Evolutionary conservation across 2,113 vertebrate species (phyloP), one percentile per base, ranked within the genome.

Genomic region (Chionodraco myersi): DNA sequence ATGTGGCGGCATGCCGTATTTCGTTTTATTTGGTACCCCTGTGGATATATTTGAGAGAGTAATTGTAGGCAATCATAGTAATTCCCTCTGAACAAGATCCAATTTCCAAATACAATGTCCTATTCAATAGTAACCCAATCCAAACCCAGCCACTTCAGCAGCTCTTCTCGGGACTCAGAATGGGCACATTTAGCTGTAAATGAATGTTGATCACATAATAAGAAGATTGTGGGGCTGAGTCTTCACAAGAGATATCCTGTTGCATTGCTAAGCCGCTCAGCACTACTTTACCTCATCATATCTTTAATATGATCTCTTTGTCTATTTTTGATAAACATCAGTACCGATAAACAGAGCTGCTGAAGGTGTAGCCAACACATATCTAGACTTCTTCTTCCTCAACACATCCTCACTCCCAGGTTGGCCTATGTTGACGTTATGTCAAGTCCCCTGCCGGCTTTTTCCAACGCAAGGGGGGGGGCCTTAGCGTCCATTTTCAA

Each of bases 11-110:
- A 64, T 74, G 59, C 63, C 44, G 1, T 82, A 36, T 78, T 63
- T 30, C 34, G 30, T 70, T 86, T 88, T 76, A 81, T 79, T 79
- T 79, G 69, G 51, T 23, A 30, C 75, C 77, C 73, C 73, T 41
- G 80, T 86, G 75, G 79, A 84, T 65, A 79, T 88, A 85, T 71
- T 78, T 79, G 52, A 82, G 68, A 73, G 79, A 69, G 69, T 87
- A 89, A 91, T 88, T 86, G 84, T 72, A 80, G 86, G 82, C 79
- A 70, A 72, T 90, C 69, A 88, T 58, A 61, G 70, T 77, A 74
- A 62, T 69, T 86, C 86, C 78, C 74, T 77, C 70, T 83, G 61
- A 85, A 75, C 77, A 79, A 49, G 60, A 66, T 78, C 88, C 79
- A 89, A 72, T 62, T 84, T 82, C 12, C 47, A 73, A 78, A 85